Evolutionary conservation across 1,140 invertebrate species (phyloP), one percentile per base, ranked within the genome.

Genomic region (Dendrolimus kikuchii): DNA sequence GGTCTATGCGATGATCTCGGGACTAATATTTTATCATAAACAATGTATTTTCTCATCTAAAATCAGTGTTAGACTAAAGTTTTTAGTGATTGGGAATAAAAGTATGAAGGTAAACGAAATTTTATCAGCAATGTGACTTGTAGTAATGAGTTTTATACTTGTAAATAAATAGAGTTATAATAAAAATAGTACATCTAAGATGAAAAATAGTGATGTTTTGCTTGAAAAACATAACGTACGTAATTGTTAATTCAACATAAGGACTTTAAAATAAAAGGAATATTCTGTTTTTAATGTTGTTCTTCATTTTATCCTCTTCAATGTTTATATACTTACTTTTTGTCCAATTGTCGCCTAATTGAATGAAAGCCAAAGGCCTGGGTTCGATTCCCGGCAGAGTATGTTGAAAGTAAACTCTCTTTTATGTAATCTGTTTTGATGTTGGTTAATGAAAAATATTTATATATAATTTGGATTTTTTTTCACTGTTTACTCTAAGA

Each of bases 141-240:
- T 57, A 62, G 79, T 82, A 82, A 77, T 78, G 70, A 71, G 71
- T 82, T 80, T 80, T 81, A 75, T 83, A 81, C 75, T 68, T 81
- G 77, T 83, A 83, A 70, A 83, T 81, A 81, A 68, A 55, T 77
- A 77, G 68, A 65, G 66, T 70, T 68, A 57, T 74, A 77, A 61
- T 51, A n/a, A n/a, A n/a, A n/a, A n/a, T 55, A 66, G 38, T 39
- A 68, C 66, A 58, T 51, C 49, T 71, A 64, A 49, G 66, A 76
- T 64, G 65, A 68, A 53, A n/a, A 64, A 78, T 78, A 80, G 77
- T 73, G 71, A 75, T 61, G 71, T 75, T 78, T 73, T 74, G 77
- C 77, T 80, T 81, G 62, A 77, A 62, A 66, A 69, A 71, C 62
- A 70, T 68, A 71, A 71, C 74, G 72, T 79, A 81, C 63, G 72